Evolutionary conservation across 2,888 invertebrate genomes (phyloP), one percentile per base, ranked within the genome.

Genomic region (Amphipyra tragopoginis): DNA sequence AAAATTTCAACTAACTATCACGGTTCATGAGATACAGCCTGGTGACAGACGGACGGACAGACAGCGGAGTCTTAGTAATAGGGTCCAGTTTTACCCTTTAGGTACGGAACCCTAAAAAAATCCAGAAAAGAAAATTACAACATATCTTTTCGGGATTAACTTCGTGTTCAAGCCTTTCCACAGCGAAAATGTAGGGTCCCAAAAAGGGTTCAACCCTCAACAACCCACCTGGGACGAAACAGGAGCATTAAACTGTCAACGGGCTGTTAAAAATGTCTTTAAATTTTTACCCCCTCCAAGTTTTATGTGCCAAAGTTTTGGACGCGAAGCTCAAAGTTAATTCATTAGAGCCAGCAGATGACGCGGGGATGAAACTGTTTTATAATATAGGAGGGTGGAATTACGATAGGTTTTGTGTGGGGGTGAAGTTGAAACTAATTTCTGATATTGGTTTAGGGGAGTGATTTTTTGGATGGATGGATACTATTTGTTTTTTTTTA

Each of bases 311-410:
- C 10, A 42, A 77, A 77, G 60, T 77, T 78, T 58, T 34, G 47
- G 15, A 45, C 39, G 45, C 38, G 36, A 51, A 47, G 40, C 66
- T 53, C 44, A 71, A 77, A 75, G 72, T 79, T 80, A 69, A 75
- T 80, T 80, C 80, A 80, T 79, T 79, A 77, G 52, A 48, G 38
- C 45, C 53, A 42, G 42, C 75, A 79, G 70, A 76, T 77, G 65
- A 56, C 60, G 44, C 69, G 47, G 7, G 57, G 43, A 52, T 60
- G 57, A 77, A 66, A 65, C 51, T 47, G 51, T 50, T 43, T 43
- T 49, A 43, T 72, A 66, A 65, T 48, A 44, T 42, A 34, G 14
- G 54, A 34, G 26, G 51, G 7, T 14, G n/a, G 10, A 61, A 50
- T 67, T 51, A 13, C 42, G 49, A 10, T 55, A 15, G 40, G 45